phyloP scores from a whole-genome alignment of 2,888 invertebrate genomes.

The Tipula lateralis region DNA sequence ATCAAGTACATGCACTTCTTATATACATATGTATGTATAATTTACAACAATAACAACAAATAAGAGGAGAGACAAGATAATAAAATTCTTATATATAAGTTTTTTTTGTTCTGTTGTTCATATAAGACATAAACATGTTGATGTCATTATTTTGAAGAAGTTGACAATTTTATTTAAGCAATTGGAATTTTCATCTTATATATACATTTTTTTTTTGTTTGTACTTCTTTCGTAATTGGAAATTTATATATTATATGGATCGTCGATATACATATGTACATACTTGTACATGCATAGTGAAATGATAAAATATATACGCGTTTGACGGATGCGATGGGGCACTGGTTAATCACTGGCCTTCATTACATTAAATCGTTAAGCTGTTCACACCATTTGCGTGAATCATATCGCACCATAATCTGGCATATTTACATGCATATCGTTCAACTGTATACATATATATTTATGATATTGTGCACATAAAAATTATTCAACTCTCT shows the following conservation, averaged over 20 bases:
- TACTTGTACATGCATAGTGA: not conserved
- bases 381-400: not conserved
- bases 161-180: constrained; percentile 26
- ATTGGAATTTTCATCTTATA: not conserved
- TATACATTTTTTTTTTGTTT: constrained; percentile 4
- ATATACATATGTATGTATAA: not conserved
- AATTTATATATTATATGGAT: not conserved
- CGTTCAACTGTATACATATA: not conserved
- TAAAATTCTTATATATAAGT: not conserved
- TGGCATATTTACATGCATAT: not conserved
- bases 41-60: not conserved
- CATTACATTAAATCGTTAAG: not conserved
- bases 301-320: not conserved
- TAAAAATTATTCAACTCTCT: not conserved
- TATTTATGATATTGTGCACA: not conserved
- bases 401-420: not conserved
- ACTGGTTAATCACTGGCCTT: not conserved
- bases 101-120: not conserved
- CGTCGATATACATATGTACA: not conserved
- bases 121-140: constrained; percentile 28
- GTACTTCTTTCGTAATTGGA: constrained; percentile 27
- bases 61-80: constrained; percentile 19
- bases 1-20: constrained; percentile 2
- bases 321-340: not conserved
- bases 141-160: constrained; percentile 28